Base-by-base conservation (phyloP, 2,113 vertebrate species). In the Athene cunicularia region DNA sequence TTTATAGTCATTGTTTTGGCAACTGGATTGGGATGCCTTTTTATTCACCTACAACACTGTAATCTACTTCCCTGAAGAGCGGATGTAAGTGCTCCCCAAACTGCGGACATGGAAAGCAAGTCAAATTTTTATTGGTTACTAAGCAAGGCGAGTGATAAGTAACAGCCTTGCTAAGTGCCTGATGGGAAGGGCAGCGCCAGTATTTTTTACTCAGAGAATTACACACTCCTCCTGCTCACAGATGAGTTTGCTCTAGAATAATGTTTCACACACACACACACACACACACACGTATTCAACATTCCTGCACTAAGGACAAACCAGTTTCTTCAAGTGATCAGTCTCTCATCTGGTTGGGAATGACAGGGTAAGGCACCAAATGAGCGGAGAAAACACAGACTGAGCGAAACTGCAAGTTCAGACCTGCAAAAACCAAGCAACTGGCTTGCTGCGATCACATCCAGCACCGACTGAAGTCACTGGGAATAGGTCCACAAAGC, bases 151-250 rank as follows among this genome's bases (percentile, higher is more conserved):
- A 52, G 35, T 6, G 35, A 30, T 37, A 80, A 79, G 32, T 63
- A 23, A 55, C 6, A 74, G 50, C 63, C 73, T 63, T 39, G 11
- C 21, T 30, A 6, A 35, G 52, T 10, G 21, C 50, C 5, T n/a
- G 79, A 27, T 24, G n/a, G 64, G 52, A 43, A 92, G 82, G 74
- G 66, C 70, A 75, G 22, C 4, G 0, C 24, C 6, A 3, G 18
- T 8, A 21, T 4, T 63, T 88, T 45, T 84, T 5, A 52, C 32
- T 68, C 32, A 8, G 6, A 15, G 37, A 45, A 74, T 82, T 28
- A 26, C 33, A 30, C 2, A 2, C 39, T n/a, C 18, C n/a, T 56
- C 32, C 88, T 75, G n/a, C 52, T 90, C 37, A 19, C 0, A 0
- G 28, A 39, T 6, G 5, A 39, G 20, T 49, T 50, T 70, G 3